Evolutionary conservation across 2,797 vertebrate species (phyloP).

Genomic region (Pyrocephalus nanus): DNA sequence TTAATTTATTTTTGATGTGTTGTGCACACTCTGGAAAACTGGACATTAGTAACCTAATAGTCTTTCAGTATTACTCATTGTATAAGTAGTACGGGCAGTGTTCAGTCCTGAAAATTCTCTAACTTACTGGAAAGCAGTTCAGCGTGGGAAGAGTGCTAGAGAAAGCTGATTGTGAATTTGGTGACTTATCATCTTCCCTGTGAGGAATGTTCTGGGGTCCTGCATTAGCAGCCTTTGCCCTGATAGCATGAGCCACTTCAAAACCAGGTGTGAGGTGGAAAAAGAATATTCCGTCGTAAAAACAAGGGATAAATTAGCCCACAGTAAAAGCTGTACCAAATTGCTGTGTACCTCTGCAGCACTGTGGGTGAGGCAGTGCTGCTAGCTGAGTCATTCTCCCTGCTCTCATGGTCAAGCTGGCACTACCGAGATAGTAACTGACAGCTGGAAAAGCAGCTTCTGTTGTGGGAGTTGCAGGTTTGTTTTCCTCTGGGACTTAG

Average conservation of each 20-base stretch:
- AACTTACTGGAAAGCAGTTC: neutral
- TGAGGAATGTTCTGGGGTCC: neutral
- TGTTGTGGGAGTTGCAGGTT: neutral
- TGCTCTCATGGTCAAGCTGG: neutral
- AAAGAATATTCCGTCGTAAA: neutral
- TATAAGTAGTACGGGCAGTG: fast-evolving
- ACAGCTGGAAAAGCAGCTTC: slow-evolving; percentile 16
- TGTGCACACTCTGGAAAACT: neutral
- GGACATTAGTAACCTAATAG: neutral
- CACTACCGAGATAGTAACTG: slow-evolving; percentile 26
- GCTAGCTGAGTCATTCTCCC: slow-evolving; percentile 14
- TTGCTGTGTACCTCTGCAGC: neutral
- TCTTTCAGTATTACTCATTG: neutral
- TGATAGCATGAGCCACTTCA: neutral
- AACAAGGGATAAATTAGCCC: neutral
- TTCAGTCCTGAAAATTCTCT: neutral
- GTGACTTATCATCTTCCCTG: neutral
- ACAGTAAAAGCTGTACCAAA: neutral
- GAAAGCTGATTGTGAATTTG: neutral
- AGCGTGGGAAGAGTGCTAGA: neutral
- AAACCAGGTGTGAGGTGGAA: neutral
- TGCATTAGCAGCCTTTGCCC: neutral
- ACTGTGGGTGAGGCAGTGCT: neutral
- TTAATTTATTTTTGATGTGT: neutral
- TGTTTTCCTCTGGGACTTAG: neutral